phyloP scores from a whole-genome alignment of 2,113 vertebrate species.

The Anser cygnoides region DNA sequence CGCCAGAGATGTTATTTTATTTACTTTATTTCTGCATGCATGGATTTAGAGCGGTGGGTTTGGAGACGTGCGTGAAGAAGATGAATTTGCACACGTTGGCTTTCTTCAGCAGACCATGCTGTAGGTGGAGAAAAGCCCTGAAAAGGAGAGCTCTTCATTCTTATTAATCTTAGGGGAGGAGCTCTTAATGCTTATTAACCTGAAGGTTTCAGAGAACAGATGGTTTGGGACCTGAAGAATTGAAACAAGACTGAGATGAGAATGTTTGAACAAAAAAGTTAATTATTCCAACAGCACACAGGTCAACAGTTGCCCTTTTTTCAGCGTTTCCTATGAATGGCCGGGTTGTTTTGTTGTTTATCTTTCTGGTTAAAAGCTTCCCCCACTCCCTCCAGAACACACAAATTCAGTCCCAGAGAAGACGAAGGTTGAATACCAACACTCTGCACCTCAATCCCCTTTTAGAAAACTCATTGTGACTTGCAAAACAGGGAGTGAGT shows the following conservation, averaged over 20 bases:
- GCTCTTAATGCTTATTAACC: constrained; percentile 6
- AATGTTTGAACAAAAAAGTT: background rate
- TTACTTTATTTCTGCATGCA: constrained; percentile 14
- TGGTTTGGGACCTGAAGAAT: background rate
- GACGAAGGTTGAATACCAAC: no score
- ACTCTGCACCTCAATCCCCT: background rate
- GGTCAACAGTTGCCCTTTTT: background rate
- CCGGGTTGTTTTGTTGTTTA: background rate
- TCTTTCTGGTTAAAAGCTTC: background rate
- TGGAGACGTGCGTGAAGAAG: background rate
- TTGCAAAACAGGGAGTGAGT: background rate
- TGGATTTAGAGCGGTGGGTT: background rate
- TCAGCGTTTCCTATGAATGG: background rate
- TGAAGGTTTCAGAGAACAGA: constrained; percentile 2
- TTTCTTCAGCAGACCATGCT: background rate
- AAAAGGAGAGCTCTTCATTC: background rate
- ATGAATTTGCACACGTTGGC: background rate
- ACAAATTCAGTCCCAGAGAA: background rate
- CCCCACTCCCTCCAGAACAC: background rate
- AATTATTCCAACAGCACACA: background rate
- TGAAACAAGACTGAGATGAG: background rate
- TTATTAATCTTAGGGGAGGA: constrained; percentile 23
- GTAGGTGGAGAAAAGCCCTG: constrained; percentile 19
- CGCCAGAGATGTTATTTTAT: constrained; percentile 10
- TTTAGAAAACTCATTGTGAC: background rate